phyloP scores from a whole-genome alignment of 2,113 vertebrate species.

The Athene noctua region DNA sequence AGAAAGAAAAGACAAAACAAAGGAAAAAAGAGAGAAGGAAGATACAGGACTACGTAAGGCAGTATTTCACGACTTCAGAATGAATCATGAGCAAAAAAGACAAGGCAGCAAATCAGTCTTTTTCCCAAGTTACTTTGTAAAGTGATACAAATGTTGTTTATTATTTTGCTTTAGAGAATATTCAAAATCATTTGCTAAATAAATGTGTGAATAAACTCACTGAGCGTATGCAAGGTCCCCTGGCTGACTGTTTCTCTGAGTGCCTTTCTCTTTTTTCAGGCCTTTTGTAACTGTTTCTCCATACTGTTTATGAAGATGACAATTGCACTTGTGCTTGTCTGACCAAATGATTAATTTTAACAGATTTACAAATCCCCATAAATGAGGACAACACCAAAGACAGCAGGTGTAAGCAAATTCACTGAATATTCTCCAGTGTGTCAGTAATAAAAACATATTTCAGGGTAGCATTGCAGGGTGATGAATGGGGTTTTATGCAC shows the following conservation, averaged over 20 bases:
- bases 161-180: conserved; percentile 2
- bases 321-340: background rate
- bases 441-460: conserved; percentile 2
- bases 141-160: background rate
- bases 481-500: conserved; percentile 3
- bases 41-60: background rate
- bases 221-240: background rate
- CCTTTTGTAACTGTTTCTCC: background rate
- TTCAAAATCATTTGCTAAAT: background rate
- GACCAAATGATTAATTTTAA: background rate
- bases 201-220: background rate
- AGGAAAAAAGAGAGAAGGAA: background rate
- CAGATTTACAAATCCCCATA: background rate
- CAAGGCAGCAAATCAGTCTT: background rate
- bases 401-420: background rate
- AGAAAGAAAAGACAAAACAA: background rate
- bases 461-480: background rate
- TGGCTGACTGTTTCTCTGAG: background rate
- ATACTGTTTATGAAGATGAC: background rate
- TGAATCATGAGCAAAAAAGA: background rate
- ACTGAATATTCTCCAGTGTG: background rate
- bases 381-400: background rate
- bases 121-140: background rate
- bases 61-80: background rate
- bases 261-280: background rate